Evolutionary conservation across 2,888 invertebrate species (phyloP).

Genomic region (Halictus quadricinctus): DNA sequence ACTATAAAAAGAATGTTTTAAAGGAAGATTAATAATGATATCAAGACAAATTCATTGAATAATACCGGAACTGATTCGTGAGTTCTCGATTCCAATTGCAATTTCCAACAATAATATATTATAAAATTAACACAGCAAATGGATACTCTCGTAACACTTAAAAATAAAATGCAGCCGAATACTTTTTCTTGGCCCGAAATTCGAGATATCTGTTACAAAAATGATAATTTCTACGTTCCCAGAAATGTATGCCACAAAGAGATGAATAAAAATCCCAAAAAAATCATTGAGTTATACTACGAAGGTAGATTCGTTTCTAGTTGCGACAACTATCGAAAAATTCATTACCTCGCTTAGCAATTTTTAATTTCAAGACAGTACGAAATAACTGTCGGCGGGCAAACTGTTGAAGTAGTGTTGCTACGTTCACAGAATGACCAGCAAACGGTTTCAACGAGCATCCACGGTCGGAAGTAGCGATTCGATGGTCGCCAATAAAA

Average conservation of each 20-base stretch:
- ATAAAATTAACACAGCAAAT: not conserved
- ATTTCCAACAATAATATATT: not conserved
- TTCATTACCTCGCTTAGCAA: too few relatives aligned
- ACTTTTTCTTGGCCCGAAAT: too few relatives aligned
- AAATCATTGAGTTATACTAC: not conserved
- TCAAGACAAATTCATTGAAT: not conserved
- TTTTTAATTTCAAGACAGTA: not conserved
- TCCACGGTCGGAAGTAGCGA: constrained; percentile 20
- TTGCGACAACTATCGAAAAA: too few relatives aligned
- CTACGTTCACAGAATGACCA: not conserved
- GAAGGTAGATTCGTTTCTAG: too few relatives aligned
- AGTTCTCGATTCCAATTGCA: too few relatives aligned
- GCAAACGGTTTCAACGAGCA: constrained; percentile 1
- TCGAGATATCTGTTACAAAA: too few relatives aligned
- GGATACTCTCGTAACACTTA: too few relatives aligned
- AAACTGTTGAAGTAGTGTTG: not conserved
- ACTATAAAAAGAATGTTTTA: too few relatives aligned
- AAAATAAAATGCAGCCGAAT: too few relatives aligned
- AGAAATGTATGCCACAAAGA: not conserved
- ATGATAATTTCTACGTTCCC: too few relatives aligned
- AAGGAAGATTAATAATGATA: not conserved
- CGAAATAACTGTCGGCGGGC: not conserved
- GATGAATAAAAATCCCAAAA: not conserved
- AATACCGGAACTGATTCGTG: not conserved
- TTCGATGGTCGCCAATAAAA: constrained; percentile 61